These are phyloP conservation scores for Acipenser ruthenus DNA, from an alignment of 2,797 vertebrate genomes.

Conservation along the genomic window DNA sequence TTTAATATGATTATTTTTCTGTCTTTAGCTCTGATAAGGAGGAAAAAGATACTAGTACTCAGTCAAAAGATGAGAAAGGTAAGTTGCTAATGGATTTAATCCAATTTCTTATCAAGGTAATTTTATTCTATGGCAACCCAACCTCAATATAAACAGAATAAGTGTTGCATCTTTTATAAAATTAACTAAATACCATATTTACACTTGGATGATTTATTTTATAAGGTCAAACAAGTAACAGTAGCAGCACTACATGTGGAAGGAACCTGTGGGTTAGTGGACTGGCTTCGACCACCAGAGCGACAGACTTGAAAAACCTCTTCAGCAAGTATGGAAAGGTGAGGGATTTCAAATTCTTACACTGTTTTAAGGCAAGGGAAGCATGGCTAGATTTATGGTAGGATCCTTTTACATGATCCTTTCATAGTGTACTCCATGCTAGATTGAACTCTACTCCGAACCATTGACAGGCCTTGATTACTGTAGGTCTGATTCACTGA, in stretches of 20 bases:
- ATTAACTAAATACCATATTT: no score
- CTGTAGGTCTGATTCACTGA: conserved; percentile 3
- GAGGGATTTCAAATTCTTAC: conserved; percentile 4
- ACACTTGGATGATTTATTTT: neutral
- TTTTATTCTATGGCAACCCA: no score
- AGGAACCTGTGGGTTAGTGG: conserved; percentile 95
- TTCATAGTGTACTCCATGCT: neutral
- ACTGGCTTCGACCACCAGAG: conserved; percentile 91
- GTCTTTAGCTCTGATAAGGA: conserved; percentile 74
- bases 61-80: conserved; percentile 87
- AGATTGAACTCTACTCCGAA: neutral
- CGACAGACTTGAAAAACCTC: conserved; percentile 90
- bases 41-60: conserved; percentile 66
- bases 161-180: no score
- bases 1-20: conserved; percentile 48
- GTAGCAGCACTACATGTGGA: conserved; percentile 45
- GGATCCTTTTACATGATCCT: neutral
- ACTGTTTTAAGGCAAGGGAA: neutral
- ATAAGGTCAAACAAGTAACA: conserved; percentile 45
- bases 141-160: no score
- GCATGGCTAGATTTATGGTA: neutral
- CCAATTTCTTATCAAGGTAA: no score
- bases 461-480: neutral
- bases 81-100: conserved; percentile 18
- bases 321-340: conserved; percentile 98